phyloP scores from a whole-genome alignment of 2,113 vertebrate species.

The Pygoscelis adeliae region DNA sequence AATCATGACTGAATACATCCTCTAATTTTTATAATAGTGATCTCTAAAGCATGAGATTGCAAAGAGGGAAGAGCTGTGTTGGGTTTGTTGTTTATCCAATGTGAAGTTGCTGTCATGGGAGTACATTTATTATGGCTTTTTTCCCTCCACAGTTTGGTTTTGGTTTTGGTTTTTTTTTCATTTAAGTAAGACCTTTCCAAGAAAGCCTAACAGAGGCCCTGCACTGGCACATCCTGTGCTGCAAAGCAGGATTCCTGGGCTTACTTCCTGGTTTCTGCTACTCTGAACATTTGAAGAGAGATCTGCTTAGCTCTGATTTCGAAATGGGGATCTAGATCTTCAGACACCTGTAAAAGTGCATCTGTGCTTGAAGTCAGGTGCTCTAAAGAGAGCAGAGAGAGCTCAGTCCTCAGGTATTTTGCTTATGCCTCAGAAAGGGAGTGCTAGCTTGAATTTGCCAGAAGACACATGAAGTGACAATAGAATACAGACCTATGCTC shows the following conservation, averaged over 20 bases:
- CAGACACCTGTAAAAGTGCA: neutral
- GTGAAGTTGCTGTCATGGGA: neutral
- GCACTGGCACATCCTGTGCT: neutral
- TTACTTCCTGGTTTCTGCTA: conserved; percentile 21
- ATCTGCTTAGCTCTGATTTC: neutral
- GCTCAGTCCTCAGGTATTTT: neutral
- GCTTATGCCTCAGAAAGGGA: neutral
- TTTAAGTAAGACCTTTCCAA: neutral
- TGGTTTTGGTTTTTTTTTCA: neutral
- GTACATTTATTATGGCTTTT: neutral
- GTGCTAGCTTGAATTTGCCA: neutral
- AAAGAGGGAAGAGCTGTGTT: neutral
- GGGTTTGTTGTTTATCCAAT: neutral
- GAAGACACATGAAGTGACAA: neutral
- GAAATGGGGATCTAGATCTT: neutral
- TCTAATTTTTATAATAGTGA: neutral
- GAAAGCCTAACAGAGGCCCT: neutral
- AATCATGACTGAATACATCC: neutral
- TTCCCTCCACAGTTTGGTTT: neutral
- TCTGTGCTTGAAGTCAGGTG: neutral
- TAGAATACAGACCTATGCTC: neutral
- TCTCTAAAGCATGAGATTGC: neutral
- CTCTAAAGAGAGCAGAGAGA: neutral
- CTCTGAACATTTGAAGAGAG: neutral
- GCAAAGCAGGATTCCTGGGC: neutral